Conservation (phyloP, 2,113 vertebrate species). For the Chaenogobius annularis region DNA sequence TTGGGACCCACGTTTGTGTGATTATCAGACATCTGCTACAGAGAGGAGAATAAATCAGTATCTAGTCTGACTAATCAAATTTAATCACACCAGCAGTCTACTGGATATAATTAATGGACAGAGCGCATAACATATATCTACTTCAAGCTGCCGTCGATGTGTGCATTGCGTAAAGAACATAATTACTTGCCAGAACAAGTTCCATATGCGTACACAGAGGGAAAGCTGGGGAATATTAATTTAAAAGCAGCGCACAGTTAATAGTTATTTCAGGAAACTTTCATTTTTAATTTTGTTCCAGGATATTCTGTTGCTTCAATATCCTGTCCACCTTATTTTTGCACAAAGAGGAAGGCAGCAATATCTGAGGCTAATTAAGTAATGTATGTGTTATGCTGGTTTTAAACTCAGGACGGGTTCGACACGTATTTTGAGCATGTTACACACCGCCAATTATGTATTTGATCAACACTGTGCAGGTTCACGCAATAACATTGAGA, state of each 20-base stretch:
- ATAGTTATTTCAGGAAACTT: conserved; percentile 8
- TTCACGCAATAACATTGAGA: too few relatives aligned
- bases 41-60: conserved; percentile 65
- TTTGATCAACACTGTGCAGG: too few relatives aligned
- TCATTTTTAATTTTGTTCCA: neutral
- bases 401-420: too few relatives aligned
- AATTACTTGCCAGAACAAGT: conserved; percentile 40
- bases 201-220: conserved; percentile 16
- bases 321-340: neutral
- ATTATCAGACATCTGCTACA: conserved; percentile 73
- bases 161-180: conserved; percentile 26
- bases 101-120: conserved; percentile 63
- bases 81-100: conserved; percentile 56
- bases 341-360: neutral
- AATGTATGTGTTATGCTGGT: neutral
- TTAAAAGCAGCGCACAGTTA: neutral
- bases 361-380: neutral
- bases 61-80: conserved; percentile 69
- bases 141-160: conserved; percentile 30
- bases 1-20: conserved; percentile 28
- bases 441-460: too few relatives aligned
- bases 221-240: conserved; percentile 12
- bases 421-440: too few relatives aligned
- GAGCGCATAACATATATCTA: conserved; percentile 25
- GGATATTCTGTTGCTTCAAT: conserved; percentile 4